These are phyloP conservation scores for Hylomyscus alleni DNA, from an alignment of 2,797 vertebrate genomes.

Conservation along the genomic window DNA sequence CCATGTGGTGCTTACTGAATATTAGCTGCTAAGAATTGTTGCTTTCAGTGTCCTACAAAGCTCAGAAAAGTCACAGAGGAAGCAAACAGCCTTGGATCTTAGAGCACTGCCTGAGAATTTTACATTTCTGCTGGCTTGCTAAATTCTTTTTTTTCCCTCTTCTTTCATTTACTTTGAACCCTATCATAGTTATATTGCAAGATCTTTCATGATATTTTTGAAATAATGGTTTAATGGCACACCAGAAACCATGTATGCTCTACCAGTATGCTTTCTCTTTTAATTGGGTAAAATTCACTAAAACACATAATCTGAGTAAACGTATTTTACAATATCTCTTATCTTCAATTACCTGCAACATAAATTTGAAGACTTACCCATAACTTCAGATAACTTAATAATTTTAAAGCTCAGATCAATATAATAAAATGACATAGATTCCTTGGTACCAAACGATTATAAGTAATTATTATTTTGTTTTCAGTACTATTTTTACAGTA, in stretches of 20 bases:
- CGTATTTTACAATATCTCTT: conserved; percentile 2
- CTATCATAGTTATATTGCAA: background rate
- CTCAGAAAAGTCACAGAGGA: background rate
- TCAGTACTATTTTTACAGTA: background rate
- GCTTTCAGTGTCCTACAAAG: background rate
- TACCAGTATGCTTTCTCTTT: background rate
- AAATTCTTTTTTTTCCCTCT: background rate
- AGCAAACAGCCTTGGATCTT: background rate
- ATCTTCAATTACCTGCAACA: conserved; percentile 33
- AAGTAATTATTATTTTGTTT: background rate
- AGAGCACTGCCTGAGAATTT: background rate
- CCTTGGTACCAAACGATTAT: background rate
- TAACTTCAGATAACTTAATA: conserved; percentile 3
- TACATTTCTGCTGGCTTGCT: background rate
- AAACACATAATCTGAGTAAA: conserved; percentile 3
- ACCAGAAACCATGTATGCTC: background rate
- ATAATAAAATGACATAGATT: background rate
- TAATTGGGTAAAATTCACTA: background rate
- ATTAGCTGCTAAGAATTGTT: background rate
- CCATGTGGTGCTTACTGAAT: background rate
- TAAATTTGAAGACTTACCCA: background rate
- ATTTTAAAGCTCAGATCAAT: background rate
- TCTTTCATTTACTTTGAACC: background rate
- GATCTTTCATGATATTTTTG: background rate
- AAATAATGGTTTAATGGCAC: background rate